phyloP scores from a whole-genome alignment of 2,797 vertebrate species.

The Ibycter americanus region DNA sequence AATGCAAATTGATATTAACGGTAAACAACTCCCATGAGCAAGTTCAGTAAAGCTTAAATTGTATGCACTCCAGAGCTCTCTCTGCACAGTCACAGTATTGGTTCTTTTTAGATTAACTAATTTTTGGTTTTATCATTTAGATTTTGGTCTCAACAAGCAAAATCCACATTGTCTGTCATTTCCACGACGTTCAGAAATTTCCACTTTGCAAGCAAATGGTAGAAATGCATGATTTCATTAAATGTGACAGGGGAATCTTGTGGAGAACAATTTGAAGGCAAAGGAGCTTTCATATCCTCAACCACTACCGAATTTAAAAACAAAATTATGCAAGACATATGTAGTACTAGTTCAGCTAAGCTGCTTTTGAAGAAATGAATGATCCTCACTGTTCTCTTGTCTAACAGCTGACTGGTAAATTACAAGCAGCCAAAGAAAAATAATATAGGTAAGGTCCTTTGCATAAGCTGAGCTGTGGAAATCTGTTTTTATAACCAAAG shows the following conservation, averaged over 20 bases:
- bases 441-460: conserved; percentile 33
- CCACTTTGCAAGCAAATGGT: neutral
- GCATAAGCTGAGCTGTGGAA: conserved; percentile 35
- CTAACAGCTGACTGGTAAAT: conserved; percentile 48
- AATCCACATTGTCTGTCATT: neutral
- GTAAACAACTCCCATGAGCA: neutral
- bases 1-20: neutral
- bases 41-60: neutral
- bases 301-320: neutral
- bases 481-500: conserved; percentile 30
- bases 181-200: neutral
- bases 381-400: conserved; percentile 45
- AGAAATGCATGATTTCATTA: neutral
- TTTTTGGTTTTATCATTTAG: neutral
- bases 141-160: neutral
- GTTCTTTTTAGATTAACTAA: neutral
- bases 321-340: conserved; percentile 36
- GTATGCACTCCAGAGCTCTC: neutral
- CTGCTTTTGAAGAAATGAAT: conserved; percentile 61
- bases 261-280: neutral
- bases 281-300: neutral
- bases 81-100: neutral
- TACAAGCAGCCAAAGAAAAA: conserved; percentile 25
- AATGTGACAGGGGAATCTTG: neutral
- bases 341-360: conserved; percentile 29